Percentiles rank a stretch among this genome's conserved stretches.
Evolutionary conservation across 2,888 invertebrate genomes (phyloP).

Genomic region (Conops quadrifasciatus): DNA sequence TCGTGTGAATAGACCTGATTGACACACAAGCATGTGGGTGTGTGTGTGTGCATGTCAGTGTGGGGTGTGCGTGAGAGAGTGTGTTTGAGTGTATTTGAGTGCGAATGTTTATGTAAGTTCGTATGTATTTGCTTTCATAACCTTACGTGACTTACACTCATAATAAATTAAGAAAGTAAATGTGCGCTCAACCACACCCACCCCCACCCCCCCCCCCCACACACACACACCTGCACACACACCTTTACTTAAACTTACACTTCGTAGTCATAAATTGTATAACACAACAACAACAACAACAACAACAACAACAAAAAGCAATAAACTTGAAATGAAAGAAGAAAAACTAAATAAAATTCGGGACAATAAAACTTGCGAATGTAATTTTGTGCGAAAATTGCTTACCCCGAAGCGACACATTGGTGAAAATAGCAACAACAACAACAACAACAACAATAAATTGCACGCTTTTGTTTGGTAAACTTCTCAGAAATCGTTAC

Average conservation of each 20-base stretch:
- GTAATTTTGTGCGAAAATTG: no score
- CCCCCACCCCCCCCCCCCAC: not conserved
- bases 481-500: no score
- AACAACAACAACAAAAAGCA: no score
- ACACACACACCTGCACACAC: no score
- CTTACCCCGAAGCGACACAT: no score
- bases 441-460: no score
- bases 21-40: not conserved
- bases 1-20: conserved; percentile 1
- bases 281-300: no score
- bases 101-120: conserved; percentile 15
- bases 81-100: not conserved
- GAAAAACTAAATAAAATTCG: no score
- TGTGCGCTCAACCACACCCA: conserved; percentile 5
- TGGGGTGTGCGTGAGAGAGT: not conserved
- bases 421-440: no score
- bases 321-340: no score
- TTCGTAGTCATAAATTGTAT: not conserved
- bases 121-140: not conserved
- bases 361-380: no score
- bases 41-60: conserved; percentile 8
- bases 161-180: conserved; percentile 20
- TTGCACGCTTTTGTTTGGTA: no score
- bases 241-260: conserved; percentile 21
- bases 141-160: conserved; percentile 23